A percentile compares a stretch with the other conserved stretches of the same genome.
Evolutionary conservation across 1,140 invertebrate species (phyloP).

Genomic region (Aphelenchoides fujianensis): DNA sequence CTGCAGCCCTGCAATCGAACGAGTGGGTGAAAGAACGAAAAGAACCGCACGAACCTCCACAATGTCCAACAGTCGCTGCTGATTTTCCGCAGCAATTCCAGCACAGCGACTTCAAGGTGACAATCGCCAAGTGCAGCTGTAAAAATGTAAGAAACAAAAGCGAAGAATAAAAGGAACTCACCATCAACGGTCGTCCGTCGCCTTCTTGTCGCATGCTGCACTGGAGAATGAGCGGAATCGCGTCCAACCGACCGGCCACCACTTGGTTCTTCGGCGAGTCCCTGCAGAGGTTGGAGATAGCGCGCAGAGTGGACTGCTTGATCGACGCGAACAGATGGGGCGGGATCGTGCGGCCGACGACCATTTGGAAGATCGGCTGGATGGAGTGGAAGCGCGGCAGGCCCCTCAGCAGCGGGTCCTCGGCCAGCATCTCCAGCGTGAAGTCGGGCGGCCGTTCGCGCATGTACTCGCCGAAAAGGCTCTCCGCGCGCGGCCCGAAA

Average conservation of each 20-base stretch:
- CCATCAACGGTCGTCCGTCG: not conserved
- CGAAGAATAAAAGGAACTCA: no score
- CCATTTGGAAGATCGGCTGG: not conserved
- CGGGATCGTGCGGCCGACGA: not conserved
- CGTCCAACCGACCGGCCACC: slow-evolving; percentile 8
- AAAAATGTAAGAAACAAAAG: no score
- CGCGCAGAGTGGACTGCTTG: slow-evolving; percentile 11
- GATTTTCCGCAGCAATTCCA: slow-evolving; percentile 17
- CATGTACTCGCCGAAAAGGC: slow-evolving; percentile 9
- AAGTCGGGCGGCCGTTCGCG: not conserved
- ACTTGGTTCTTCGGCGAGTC: slow-evolving; percentile 6
- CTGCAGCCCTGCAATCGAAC: slow-evolving; percentile 11
- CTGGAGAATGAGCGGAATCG: slow-evolving; percentile 6
- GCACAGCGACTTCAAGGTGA: slow-evolving; percentile 4
- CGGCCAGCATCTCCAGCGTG: not conserved
- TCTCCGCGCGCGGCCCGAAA: slow-evolving; percentile 1
- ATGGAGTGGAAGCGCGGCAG: not conserved
- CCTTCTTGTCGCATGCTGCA: slow-evolving; percentile 18
- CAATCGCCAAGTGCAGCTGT: not conserved
- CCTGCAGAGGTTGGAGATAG: not conserved
- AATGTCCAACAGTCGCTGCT: slow-evolving; percentile 13
- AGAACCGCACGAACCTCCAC: not conserved
- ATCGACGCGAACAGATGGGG: slow-evolving; percentile 5
- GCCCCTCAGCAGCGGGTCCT: not conserved
- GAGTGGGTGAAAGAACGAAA: no score